These are phyloP conservation scores for Drosophila watanabei DNA, from an alignment of 1,140 invertebrate genomes.

Conservation along the genomic window DNA sequence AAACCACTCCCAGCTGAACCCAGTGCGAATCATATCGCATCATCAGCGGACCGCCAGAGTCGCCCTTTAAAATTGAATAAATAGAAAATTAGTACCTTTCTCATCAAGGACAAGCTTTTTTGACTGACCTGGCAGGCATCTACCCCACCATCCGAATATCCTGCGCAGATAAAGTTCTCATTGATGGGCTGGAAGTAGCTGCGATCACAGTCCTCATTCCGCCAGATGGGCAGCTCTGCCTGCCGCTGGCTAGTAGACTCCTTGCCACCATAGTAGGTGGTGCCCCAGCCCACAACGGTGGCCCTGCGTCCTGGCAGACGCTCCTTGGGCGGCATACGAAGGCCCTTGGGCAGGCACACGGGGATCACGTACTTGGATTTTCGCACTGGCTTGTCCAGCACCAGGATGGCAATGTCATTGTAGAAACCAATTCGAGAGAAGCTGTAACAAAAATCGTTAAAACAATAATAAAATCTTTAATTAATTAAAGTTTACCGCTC, in stretches of 20 bases:
- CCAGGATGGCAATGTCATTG: conserved; percentile 93
- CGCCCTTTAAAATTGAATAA: conserved; percentile 69
- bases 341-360: conserved; percentile 91
- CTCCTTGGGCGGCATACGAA: conserved; percentile 78
- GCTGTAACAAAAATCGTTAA: conserved; percentile 59
- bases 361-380: conserved; percentile 94
- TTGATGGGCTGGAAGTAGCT: conserved; percentile 97
- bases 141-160: conserved; percentile 94
- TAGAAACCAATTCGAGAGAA: conserved; percentile 95
- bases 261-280: conserved; percentile 93
- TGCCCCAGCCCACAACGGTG: conserved; percentile 97
- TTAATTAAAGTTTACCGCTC: conserved; percentile 84
- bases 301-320: conserved; percentile 87
- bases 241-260: conserved; percentile 94
- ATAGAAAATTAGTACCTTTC: neutral
- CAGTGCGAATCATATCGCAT: conserved; percentile 91
- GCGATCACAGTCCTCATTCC: conserved; percentile 95
- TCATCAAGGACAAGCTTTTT: neutral
- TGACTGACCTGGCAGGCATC: conserved; percentile 94
- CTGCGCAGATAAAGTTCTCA: conserved; percentile 95
- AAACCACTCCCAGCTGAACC: conserved; percentile 95
- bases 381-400: conserved; percentile 89
- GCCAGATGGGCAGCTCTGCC: conserved; percentile 95
- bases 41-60: conserved; percentile 93
- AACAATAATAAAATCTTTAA: too few species aligned